Conservation (phyloP, 2,797 vertebrate species). For the Premnoplex brunnescens region DNA sequence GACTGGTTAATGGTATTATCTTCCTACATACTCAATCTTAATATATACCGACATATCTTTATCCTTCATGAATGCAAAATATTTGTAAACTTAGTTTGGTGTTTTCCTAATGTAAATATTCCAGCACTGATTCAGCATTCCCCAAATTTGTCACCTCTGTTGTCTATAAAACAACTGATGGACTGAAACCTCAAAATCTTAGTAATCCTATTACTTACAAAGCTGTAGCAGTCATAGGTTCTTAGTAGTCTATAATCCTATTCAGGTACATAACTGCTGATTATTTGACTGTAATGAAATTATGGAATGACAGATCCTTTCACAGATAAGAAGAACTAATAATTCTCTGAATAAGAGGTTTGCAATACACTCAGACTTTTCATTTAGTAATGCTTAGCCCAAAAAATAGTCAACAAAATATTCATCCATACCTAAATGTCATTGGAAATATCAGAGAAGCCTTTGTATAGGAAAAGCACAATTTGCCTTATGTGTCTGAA, state of each 20-base stretch:
- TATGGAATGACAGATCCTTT: not conserved
- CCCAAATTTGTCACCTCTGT: not conserved
- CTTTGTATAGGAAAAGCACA: conserved; percentile 25
- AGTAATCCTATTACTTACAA: not conserved
- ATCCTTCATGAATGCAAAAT: not conserved
- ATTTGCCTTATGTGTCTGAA: not conserved
- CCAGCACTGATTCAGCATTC: not conserved
- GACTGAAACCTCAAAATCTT: not conserved
- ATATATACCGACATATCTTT: not conserved
- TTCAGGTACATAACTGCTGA: conserved; percentile 13
- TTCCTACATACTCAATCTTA: not conserved
- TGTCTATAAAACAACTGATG: not conserved
- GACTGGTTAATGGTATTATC: not conserved
- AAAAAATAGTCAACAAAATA: conserved; percentile 54
- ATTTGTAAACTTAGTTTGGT: not conserved
- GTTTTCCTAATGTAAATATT: not conserved
- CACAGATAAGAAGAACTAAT: conserved; percentile 54
- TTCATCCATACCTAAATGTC: conserved; percentile 42
- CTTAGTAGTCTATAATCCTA: conserved; percentile 15
- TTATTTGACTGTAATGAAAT: conserved; percentile 40
- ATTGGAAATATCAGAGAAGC: conserved; percentile 22
- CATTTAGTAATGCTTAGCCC: conserved; percentile 47
- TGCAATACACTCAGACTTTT: not conserved
- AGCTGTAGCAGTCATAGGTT: not conserved
- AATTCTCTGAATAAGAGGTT: conserved; percentile 47